A percentile compares a stretch with the other conserved stretches of the same genome.
phyloP scores from a whole-genome alignment of 2,113 vertebrate genomes.

The Brienomyrus longianalis region DNA sequence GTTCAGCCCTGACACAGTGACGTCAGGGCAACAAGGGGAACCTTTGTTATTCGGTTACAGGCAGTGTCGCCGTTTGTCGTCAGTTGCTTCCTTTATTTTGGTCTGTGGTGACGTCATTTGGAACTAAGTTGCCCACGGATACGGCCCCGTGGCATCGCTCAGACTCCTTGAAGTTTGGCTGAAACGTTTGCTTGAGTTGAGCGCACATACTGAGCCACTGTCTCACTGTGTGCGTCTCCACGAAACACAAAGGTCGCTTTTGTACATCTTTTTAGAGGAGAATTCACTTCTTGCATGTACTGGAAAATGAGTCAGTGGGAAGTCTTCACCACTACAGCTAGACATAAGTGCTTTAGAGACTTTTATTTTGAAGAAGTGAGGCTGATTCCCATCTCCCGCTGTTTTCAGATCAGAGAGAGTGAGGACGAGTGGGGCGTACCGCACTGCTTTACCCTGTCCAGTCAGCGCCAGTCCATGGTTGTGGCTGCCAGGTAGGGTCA shows the following conservation, averaged over 20 bases:
- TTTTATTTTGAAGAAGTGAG: background rate
- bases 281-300: background rate
- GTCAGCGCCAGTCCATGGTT: slow-evolving; percentile 82
- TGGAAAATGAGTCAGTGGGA: background rate
- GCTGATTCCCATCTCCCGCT: background rate
- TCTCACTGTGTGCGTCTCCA: background rate
- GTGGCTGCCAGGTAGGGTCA: slow-evolving; percentile 83
- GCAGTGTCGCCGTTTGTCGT: background rate
- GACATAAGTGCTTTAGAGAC: background rate
- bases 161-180: background rate
- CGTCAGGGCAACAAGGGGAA: background rate
- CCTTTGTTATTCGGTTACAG: background rate
- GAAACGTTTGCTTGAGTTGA: background rate
- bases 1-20: background rate
- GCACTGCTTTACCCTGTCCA: slow-evolving; percentile 83
- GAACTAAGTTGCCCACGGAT: background rate
- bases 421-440: slow-evolving; percentile 96
- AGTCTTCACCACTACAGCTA: background rate
- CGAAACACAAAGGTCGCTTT: background rate
- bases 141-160: background rate
- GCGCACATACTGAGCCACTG: background rate
- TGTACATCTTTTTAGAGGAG: background rate
- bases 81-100: background rate
- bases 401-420: slow-evolving; percentile 79
- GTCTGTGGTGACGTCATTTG: background rate